Evolutionary conservation across 2,797 vertebrate species (phyloP), one percentile per base, ranked within the genome.

Genomic region (Orestias chungarensis): DNA sequence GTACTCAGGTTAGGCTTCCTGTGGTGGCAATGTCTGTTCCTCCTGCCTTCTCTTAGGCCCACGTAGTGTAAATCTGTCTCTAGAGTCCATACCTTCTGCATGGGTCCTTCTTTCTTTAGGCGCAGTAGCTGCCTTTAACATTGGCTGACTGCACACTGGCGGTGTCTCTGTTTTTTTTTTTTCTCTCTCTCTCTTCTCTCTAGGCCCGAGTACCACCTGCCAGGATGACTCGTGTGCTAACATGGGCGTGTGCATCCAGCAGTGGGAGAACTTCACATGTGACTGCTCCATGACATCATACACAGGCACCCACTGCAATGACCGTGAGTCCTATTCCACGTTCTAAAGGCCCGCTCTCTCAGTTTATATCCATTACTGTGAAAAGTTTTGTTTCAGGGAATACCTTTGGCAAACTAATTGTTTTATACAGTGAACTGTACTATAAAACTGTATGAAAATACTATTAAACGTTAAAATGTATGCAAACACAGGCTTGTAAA

Each of bases 201-300:
- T 83, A 99, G 97, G 97, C 70, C 97, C 97, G 0, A 98, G 97
- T 73, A 98, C 97, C 6, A 98, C 97, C 67, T 99, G 97, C 81
- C 97, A 99, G 89, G 97, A 99, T 86, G 97, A 99, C 89, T 99
- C 97, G 0, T 99, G 97, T 14, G 95, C 96, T 0, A 99, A 99
- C 92, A 97, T 97, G 87, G 97, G 97, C 0, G 96, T 99, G 80
- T 99, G 97, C 71, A 98, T 98, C 85, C 97, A 99, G 85, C 97
- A 98, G 25, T 99, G 97, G 97, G 97, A 99, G 92, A 97, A 97
- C 71, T 99, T 97, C 88, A 97, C 96, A 0, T 99, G 97, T 0
- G 97, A 99, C 87, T 99, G 97, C 84, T 95, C 97, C 17, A 97
- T 99, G 97, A 99, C 97, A 0, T 99, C 97, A 0, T 98, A 97